These are phyloP conservation scores for Oligia fasciuncula DNA, from an alignment of 2,888 invertebrate genomes.

Conservation along the genomic window DNA sequence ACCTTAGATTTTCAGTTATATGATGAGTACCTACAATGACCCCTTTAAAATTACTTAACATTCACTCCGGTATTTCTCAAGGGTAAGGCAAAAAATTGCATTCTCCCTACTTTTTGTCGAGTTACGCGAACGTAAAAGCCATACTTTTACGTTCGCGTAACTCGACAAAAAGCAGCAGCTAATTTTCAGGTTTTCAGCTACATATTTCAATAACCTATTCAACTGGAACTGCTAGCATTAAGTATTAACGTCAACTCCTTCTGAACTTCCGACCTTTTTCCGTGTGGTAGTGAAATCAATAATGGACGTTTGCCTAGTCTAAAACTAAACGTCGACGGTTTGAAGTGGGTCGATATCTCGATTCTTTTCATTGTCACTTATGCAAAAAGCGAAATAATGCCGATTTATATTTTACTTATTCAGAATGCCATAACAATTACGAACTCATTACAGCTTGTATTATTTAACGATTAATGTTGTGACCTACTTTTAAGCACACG, in stretches of 20 bases:
- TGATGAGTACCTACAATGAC: neutral
- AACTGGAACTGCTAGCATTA: neutral
- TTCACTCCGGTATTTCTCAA: neutral
- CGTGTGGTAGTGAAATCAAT: slow-evolving; percentile 12
- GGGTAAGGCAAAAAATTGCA: neutral
- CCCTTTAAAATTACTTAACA: neutral
- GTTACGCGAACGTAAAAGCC: neutral
- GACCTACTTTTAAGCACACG: slow-evolving; percentile 18
- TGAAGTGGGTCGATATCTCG: slow-evolving; percentile 2
- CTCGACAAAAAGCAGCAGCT: no score
- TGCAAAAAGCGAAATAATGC: neutral
- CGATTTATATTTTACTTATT: neutral
- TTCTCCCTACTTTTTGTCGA: neutral
- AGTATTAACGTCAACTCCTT: neutral
- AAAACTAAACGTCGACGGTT: neutral
- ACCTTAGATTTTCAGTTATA: neutral
- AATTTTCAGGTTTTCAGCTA: neutral
- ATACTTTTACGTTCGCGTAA: no score
- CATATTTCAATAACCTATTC: neutral
- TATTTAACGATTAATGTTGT: slow-evolving; percentile 8
- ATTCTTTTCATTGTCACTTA: neutral
- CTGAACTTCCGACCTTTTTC: neutral
- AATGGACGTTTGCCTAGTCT: slow-evolving; percentile 1
- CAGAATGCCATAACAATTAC: no score
- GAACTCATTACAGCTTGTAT: neutral